Base-by-base conservation (phyloP, 2,888 invertebrate species). In the Aromia moschata region DNA sequence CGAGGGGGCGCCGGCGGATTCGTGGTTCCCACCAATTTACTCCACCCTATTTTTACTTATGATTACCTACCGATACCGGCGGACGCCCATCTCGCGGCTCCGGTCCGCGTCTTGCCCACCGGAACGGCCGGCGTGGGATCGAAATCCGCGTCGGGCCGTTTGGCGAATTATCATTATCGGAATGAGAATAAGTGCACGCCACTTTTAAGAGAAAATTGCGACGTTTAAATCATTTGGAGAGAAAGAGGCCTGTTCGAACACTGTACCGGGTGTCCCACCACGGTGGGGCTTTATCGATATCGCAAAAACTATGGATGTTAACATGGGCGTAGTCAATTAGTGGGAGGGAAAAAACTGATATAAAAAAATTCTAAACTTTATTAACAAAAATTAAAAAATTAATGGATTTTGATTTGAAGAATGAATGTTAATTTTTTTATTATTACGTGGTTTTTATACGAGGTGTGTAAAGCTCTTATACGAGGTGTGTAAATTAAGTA, bases 21-120 rank as follows among this genome's bases (percentile, higher is more conserved):
- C 47, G 47, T 17, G 54, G 58, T 58, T 58, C 58, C 54, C 58
- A 58, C 58, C 58, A 58, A 58, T 58, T 58, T 54, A 54, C 58
- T 58, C 43, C 46, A 58, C 45, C 46, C 58, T 40, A 53, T 53
- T 58, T 58, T 58, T 54, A 20, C 49, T 51, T 57, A n/a, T 43
- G 36, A 20, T 55, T 54, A 46, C 40, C 54, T 59, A 30, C 55
- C 55, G 47, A 59, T 59, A 59, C 54, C 43, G 44, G 20, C 47
- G 38, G 43, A 55, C 59, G 59, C 59, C 59, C 60, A 54, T 60
- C 11, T 37, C 36, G 37, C 38, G 25, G 14, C 4, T 14, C 38
- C 20, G 15, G 38, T 38, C 49, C 33, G 25, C 4, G 7, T 25
- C 33, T 33, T 11, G 17, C 33, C 15, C 15, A 37, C 20, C 12